Conservation (phyloP, 2,888 invertebrate species). For the Acanthoscelides obtectus region DNA sequence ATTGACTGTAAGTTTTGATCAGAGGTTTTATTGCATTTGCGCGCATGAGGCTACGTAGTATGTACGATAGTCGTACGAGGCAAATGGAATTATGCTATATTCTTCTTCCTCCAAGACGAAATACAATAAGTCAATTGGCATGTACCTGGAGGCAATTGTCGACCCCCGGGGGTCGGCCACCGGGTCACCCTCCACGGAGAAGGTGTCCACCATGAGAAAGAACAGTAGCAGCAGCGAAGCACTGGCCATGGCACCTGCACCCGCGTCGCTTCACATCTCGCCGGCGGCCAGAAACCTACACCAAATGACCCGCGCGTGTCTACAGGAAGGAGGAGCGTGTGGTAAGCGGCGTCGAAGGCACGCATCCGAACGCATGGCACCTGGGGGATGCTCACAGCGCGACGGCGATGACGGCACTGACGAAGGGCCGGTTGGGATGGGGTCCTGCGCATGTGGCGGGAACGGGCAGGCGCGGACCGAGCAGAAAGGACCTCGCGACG, state of each 20-base stretch:
- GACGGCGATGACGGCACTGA: conserved; percentile 41
- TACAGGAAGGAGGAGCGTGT: background rate
- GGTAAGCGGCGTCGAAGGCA: background rate
- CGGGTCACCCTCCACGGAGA: conserved; percentile 28
- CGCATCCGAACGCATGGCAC: background rate
- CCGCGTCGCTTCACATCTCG: background rate
- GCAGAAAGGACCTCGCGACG: background rate
- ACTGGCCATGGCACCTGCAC: background rate
- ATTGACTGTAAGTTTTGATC: no score
- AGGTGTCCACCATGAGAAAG: background rate
- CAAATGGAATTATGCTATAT: no score
- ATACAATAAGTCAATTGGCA: no score
- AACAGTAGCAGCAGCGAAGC: background rate
- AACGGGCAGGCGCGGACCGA: conserved; percentile 16
- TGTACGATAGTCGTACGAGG: no score
- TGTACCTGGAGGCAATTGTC: background rate
- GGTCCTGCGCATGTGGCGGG: conserved; percentile 50
- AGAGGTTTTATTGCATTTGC: no score
- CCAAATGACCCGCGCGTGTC: background rate
- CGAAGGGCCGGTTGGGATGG: conserved; percentile 39
- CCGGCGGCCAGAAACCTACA: background rate
- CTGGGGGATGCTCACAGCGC: conserved; percentile 22
- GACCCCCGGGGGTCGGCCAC: conserved; percentile 31
- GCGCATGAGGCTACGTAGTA: no score
- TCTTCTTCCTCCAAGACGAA: no score